phyloP scores from a whole-genome alignment of 2,888 invertebrate species.

The Tricholauxania praeusta region DNA sequence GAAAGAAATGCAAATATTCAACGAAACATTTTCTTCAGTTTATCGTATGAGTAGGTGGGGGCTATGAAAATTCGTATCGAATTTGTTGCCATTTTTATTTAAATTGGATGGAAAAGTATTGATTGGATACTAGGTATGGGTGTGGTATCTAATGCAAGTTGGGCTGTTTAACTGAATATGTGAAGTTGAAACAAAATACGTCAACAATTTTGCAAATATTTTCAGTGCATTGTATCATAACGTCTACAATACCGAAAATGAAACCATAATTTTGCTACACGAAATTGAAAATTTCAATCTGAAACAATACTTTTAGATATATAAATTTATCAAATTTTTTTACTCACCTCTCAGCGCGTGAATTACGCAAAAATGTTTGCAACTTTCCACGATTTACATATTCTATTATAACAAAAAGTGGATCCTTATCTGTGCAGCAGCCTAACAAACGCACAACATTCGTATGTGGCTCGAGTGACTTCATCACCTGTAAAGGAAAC shows the following conservation, averaged over 20 bases:
- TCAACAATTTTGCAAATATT: too few species aligned
- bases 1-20: constrained; percentile 12
- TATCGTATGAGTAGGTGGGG: background rate
- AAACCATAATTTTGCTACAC: background rate
- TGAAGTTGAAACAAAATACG: too few species aligned
- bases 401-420: constrained; percentile 92
- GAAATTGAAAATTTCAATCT: background rate
- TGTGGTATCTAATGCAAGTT: too few species aligned
- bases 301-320: too few species aligned
- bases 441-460: constrained; percentile 90
- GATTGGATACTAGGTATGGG: background rate
- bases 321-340: background rate
- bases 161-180: too few species aligned
- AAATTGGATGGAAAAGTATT: background rate
- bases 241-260: too few species aligned
- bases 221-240: too few species aligned
- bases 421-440: constrained; percentile 92
- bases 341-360: constrained; percentile 79
- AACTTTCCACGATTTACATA: constrained; percentile 90
- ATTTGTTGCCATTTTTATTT: background rate
- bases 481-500: constrained; percentile 79
- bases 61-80: background rate
- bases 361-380: constrained; percentile 87
- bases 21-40: background rate
- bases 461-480: constrained; percentile 88